These are phyloP conservation scores for Karalla daura DNA, from an alignment of 2,797 vertebrate genomes.

Conservation along the genomic window DNA sequence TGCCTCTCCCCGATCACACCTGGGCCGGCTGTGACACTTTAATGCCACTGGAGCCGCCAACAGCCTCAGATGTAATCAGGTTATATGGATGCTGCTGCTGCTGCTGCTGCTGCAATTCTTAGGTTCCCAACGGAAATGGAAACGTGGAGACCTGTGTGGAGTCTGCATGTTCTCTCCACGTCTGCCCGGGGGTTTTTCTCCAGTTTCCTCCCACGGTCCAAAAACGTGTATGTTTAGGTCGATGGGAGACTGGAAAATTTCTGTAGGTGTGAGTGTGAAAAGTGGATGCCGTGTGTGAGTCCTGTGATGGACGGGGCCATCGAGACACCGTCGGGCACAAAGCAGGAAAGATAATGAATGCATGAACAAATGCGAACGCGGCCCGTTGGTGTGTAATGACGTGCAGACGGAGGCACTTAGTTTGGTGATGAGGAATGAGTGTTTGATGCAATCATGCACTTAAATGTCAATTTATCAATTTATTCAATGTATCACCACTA, in stretches of 20 bases:
- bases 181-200: too few relatives aligned
- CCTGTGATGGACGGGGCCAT: too few relatives aligned
- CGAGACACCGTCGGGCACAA: too few relatives aligned
- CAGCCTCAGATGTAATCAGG: conserved; percentile 38
- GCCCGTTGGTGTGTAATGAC: conserved; percentile 40
- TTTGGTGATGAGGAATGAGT: conserved; percentile 31
- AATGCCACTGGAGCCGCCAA: neutral
- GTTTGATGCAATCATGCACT: conserved; percentile 33
- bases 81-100: conserved; percentile 27
- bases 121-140: conserved; percentile 47
- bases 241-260: too few relatives aligned
- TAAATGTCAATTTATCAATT: conserved; percentile 50
- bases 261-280: too few relatives aligned
- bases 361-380: conserved; percentile 40
- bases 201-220: too few relatives aligned
- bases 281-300: too few relatives aligned
- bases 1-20: conserved; percentile 26
- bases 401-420: conserved; percentile 56
- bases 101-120: conserved; percentile 26
- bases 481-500: conserved; percentile 25
- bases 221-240: too few relatives aligned
- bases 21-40: conserved; percentile 19
- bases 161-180: too few relatives aligned
- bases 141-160: too few relatives aligned
- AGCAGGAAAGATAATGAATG: too few relatives aligned